Evolutionary conservation across 2,113 vertebrate genomes (phyloP).

Genomic region (Meriones unguiculatus): DNA sequence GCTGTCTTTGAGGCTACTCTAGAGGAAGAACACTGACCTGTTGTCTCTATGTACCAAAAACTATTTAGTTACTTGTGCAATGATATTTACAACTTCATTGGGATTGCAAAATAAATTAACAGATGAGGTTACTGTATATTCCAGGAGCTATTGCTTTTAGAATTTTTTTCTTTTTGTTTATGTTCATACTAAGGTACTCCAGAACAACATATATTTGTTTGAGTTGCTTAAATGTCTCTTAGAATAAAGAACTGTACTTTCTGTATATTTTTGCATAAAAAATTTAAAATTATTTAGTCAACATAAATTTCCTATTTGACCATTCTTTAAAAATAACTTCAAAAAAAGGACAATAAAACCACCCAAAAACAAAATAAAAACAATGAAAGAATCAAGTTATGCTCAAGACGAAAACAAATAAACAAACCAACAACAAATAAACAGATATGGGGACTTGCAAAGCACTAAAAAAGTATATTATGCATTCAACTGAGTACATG

Average conservation of each 20-base stretch:
- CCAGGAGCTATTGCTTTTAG: neutral
- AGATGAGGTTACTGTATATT: neutral
- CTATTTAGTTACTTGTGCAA: neutral
- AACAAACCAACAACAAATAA: neutral
- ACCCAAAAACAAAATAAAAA: neutral
- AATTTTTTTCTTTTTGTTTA: neutral
- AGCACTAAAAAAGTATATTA: neutral
- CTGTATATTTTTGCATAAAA: neutral
- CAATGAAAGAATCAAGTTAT: neutral
- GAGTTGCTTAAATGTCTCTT: neutral
- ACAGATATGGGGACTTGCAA: neutral
- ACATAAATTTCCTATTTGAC: neutral
- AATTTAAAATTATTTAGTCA: neutral
- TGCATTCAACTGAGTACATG: neutral
- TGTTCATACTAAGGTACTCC: neutral
- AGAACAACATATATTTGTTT: neutral
- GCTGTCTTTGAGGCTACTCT: neutral
- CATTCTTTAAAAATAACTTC: conserved; percentile 20
- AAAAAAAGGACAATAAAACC: neutral
- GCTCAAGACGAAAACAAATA: neutral
- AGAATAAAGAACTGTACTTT: neutral
- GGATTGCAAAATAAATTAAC: neutral
- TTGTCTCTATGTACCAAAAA: neutral
- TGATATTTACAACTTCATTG: neutral
- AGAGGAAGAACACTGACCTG: neutral